Base-by-base conservation (phyloP, 2,888 invertebrate species). In the Drosophila mimetica region DNA sequence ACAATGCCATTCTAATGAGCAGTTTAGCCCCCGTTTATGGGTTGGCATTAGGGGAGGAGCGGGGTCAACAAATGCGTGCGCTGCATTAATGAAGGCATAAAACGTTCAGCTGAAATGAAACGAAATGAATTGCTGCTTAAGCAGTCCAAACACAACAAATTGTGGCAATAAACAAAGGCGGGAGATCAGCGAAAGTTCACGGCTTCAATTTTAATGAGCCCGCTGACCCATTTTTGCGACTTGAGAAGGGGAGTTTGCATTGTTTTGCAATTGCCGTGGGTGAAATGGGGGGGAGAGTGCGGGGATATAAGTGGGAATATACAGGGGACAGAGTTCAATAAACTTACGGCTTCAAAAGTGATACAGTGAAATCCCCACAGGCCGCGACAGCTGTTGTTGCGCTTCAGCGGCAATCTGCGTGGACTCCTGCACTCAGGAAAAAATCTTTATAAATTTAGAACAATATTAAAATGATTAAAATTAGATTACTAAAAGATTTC, bases 21-120 rank as follows among this genome's bases (percentile, higher is more conserved):
- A 60, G 88, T 82, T 88, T 75, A 78, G 86, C 82, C 88, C 64
- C 73, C 72, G 60, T 84, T 76, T 73, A 73, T 37, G 69, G 77
- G 22, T 36, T 18, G 44, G 13, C 64, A 44, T 11, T 9, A 36
- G 20, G 30, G 30, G 16, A n/a, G n/a, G n/a, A n/a, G 20, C 9
- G 30, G 47, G 72, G 78, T 60, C 67, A 69, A 65, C 59, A 42
- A 65, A 18, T 71, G 73, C 87, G 88, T 85, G 82, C 71, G 50
- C 42, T 41, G 88, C 85, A 78, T 87, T 87, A 84, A 81, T 77
- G 61, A 34, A 54, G 57, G n/a, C 39, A 55, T 36, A 34, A 52
- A 32, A 22, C 18, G 8, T 16, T 28, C 28, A 3, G 16, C 48
- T 44, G 14, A 48, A 65, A 54, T 70, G 44, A 48, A 65, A 41